Conservation (phyloP, 2,797 vertebrate genomes). For the Cyclopterus lumpus region DNA sequence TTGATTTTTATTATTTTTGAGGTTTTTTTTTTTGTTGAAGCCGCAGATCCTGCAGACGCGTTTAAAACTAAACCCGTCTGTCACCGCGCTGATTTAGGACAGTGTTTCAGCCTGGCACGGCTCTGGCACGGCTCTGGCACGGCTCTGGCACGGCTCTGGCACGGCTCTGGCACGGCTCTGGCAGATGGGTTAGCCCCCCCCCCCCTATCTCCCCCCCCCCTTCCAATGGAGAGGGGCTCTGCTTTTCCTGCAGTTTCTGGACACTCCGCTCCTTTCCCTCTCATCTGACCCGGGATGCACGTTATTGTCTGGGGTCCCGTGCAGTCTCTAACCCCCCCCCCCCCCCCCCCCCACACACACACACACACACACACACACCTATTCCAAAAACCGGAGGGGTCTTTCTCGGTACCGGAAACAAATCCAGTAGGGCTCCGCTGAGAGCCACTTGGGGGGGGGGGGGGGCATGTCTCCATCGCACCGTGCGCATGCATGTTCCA, state of each 20-base stretch:
- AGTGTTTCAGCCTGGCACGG: conserved; percentile 51
- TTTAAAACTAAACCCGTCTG: background rate
- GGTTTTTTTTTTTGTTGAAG: background rate
- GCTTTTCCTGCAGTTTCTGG: conserved; percentile 55
- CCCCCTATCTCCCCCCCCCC: background rate
- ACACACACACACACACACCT: too few relatives aligned
- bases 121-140: conserved; percentile 1
- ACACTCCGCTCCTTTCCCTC: conserved; percentile 32
- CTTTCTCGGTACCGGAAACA: background rate
- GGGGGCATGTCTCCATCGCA: background rate
- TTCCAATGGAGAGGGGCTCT: conserved; percentile 31
- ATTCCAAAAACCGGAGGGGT: background rate
- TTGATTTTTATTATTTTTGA: conserved; percentile 1
- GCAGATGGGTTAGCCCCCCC: background rate
- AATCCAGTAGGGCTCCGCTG: background rate
- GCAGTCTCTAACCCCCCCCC: conserved; percentile 12
- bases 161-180: conserved; percentile 31
- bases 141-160: conserved; percentile 12
- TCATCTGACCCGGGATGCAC: conserved; percentile 55
- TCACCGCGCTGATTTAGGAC: conserved; percentile 59
- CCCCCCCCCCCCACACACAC: too few relatives aligned
- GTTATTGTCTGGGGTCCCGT: conserved; percentile 73
- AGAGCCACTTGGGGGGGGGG: conserved; percentile 8
- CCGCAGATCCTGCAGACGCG: conserved; percentile 31
- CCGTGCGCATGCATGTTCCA: conserved; percentile 19